Evolutionary conservation across 2,797 vertebrate genomes (phyloP), one percentile per base, ranked within the genome.

Genomic region (Hydrolagus colliei): DNA sequence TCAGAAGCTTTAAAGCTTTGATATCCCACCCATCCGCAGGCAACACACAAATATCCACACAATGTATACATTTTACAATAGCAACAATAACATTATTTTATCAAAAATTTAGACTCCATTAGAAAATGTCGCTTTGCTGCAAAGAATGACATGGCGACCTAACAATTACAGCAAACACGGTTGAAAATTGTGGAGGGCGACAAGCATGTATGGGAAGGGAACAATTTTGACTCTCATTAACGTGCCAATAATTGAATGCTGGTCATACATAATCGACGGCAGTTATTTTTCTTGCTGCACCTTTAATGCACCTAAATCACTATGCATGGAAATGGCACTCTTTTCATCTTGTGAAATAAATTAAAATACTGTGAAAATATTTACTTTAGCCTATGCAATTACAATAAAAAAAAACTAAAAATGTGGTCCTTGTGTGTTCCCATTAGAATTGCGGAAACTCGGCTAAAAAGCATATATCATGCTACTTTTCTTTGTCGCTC

Each of bases 221-320:
- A 27, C 79, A 32, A 41, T 84, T 84, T 84, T 71, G 79, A 5
- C 10, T 84, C 32, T 84, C 79, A 84, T 71, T 84, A 82, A 82
- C 35, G 63, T 62, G 68, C 63, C 63, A 82, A 82, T 82, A 84
- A 84, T 71, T 71, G 65, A 84, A 84, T 84, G 71, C 65, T 35
- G 32, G 65, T 52, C 79, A 84, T 41, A 84, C 65, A 71, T 52
- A 71, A 68, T 71, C 27, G 61, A 63, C 18, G 77, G 27, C n/a
- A 65, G 79, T 35, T 82, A 82, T 82, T 68, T 82, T 41, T 4
- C 10, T 65, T 18, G 12, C 59, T 32, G n/a, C 77, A 16, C 62
- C 35, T 62, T 32, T 16, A 80, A 65, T 65, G 65, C 71, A 82
- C 67, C 65, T 20, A 52, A 84, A 68, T 67, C 79, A 68, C 65